Percentiles rank a stretch among this genome's conserved stretches.
phyloP scores from a whole-genome alignment of 2,113 vertebrate genomes.

The Mungos mungo region DNA sequence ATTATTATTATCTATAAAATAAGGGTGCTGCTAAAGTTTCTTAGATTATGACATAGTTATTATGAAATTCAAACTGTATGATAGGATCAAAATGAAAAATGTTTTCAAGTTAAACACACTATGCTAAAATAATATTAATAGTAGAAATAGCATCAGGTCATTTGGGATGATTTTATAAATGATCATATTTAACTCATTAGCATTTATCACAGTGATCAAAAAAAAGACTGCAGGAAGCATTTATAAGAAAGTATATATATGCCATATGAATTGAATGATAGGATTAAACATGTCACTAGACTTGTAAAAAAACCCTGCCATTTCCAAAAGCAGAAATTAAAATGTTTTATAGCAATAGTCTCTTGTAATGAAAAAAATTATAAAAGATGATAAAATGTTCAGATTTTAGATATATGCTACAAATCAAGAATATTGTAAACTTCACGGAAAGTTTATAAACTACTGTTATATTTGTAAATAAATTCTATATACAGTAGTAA shows the following conservation, averaged over 20 bases:
- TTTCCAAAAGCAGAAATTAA: neutral
- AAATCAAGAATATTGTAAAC: neutral
- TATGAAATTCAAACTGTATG: neutral
- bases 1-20: neutral
- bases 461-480: neutral
- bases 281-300: neutral
- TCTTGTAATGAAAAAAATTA: neutral
- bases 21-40: neutral
- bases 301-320: neutral
- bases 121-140: neutral
- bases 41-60: neutral
- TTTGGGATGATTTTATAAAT: constrained; percentile 25
- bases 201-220: neutral
- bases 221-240: neutral
- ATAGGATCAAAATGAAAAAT: neutral
- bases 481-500: neutral
- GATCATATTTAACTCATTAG: neutral
- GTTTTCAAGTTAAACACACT: neutral
- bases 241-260: neutral
- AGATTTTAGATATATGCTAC: neutral
- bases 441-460: neutral
- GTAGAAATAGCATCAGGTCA: neutral
- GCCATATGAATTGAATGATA: neutral
- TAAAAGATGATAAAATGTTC: neutral
- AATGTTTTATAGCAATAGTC: neutral